Evolutionary conservation across 2,888 invertebrate genomes (phyloP), one percentile per base, ranked within the genome.

Genomic region (Chymomyza procnemis): DNA sequence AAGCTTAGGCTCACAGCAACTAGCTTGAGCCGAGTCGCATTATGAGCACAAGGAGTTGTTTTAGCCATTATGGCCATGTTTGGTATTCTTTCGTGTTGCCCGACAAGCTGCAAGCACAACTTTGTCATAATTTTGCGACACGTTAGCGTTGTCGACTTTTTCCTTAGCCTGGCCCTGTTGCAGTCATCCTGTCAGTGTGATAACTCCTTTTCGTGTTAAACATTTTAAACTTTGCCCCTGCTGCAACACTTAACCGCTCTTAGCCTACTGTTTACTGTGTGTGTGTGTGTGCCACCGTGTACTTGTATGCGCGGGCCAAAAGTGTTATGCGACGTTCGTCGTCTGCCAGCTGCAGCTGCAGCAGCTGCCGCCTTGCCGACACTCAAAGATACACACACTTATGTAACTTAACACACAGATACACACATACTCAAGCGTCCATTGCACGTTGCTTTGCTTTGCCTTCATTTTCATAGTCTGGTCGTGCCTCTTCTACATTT

Each of bases 161-260:
- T 47, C 46, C n/a, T 58, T 34, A 47, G 34, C 50, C 18, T 55
- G 41, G 60, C 64, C 63, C 63, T 61, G 61, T 52, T 62, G 55
- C 46, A 41, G 30, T 19, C 48, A 19, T 54, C 61, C 61, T 85
- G 85, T 78, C 87, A 81, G 79, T 73, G 71, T 79, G 85, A 84
- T 84, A 88, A 81, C 85, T 86, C 87, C 85, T 83, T 82, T 85
- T 81, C 78, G 80, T 86, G 85, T 85, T 86, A 69, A 86, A 86
- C 88, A 85, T 87, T 87, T 87, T 82, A 76, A 86, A 73, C 80
- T 79, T 41, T 62, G 41, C 55, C 54, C 46, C 54, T 22, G 55
- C 55, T 54, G 62, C 54, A 52, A 14, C 50, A 50, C 50, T 47
- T 47, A 3, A 9, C n/a, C n/a, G 8, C 50, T 6, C 18, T 19